Percentiles rank a stretch among this genome's conserved stretches.
Evolutionary conservation across 1,140 invertebrate species (phyloP).

Genomic region (Mizuhopecten yessoensis): DNA sequence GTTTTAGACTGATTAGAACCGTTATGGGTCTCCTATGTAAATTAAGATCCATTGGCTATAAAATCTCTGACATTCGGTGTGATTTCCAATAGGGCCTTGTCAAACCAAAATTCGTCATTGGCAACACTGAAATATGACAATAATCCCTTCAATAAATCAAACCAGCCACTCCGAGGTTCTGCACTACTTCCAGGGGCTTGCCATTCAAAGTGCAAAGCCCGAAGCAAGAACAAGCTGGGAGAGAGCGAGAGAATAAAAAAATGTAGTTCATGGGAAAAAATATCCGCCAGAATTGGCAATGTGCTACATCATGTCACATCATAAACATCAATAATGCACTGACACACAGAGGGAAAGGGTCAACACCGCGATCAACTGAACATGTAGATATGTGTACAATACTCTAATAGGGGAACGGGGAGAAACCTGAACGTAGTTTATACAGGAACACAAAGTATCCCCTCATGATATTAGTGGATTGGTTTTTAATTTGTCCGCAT

Average conservation of each 20-base stretch:
- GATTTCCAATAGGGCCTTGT: slow-evolving; percentile 57
- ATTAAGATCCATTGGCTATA: slow-evolving; percentile 58
- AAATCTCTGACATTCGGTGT: slow-evolving; percentile 53
- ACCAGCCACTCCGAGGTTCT: background rate
- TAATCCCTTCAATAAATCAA: slow-evolving; percentile 55
- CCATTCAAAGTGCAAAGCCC: slow-evolving; percentile 44
- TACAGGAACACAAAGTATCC: background rate
- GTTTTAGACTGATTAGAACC: slow-evolving; percentile 57
- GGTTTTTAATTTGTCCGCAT: too few species aligned
- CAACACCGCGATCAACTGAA: background rate
- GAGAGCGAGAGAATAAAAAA: slow-evolving; percentile 47
- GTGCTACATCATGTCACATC: slow-evolving; percentile 32
- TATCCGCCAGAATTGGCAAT: slow-evolving; percentile 26
- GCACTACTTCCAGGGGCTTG: slow-evolving; percentile 29
- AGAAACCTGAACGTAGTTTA: background rate
- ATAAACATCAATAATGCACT: slow-evolving; percentile 28
- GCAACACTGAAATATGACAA: slow-evolving; percentile 58
- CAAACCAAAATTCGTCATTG: slow-evolving; percentile 54
- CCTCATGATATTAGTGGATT: background rate
- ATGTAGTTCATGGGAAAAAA: background rate
- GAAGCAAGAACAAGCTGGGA: slow-evolving; percentile 41
- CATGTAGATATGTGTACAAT: slow-evolving; percentile 28
- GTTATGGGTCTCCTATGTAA: slow-evolving; percentile 61
- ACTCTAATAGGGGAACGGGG: background rate
- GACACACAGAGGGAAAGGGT: background rate